Conservation (phyloP, 2,113 vertebrate genomes). For the Colius striatus region DNA sequence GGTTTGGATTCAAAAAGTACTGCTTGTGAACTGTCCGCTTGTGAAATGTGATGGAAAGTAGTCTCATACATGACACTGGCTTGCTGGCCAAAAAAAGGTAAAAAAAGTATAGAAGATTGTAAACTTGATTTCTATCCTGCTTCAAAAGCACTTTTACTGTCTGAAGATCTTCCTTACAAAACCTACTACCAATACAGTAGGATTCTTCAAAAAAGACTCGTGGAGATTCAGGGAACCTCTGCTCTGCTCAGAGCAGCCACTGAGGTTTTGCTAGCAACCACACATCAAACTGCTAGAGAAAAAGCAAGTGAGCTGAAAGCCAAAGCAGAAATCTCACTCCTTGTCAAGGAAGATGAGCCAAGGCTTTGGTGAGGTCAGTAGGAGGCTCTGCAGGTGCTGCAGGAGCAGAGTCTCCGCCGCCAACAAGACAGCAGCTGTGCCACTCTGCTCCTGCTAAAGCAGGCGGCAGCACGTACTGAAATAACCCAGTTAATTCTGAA, state of each 20-base stretch:
- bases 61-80: not conserved
- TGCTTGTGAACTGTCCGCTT: not conserved
- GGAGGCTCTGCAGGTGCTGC: not conserved
- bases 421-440: fast-evolving
- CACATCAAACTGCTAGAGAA: not conserved
- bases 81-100: not conserved
- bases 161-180: not conserved
- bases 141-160: not conserved
- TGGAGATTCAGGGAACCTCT: not conserved
- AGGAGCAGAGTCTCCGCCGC: not conserved
- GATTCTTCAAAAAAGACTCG: not conserved
- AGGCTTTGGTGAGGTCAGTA: not conserved
- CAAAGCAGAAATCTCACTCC: not conserved
- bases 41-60: not conserved
- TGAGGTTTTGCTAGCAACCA: not conserved
- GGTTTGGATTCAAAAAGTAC: not conserved
- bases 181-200: not conserved
- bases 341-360: not conserved
- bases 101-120: not conserved
- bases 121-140: not conserved
- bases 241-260: not conserved
- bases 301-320: not conserved
- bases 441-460: not conserved
- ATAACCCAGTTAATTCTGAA: not conserved
- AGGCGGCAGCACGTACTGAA: not conserved